A percentile compares a stretch with the other conserved stretches of the same genome.
Conservation (phyloP, 64 coral and sea anemone species). For the Montipora foliosa region DNA sequence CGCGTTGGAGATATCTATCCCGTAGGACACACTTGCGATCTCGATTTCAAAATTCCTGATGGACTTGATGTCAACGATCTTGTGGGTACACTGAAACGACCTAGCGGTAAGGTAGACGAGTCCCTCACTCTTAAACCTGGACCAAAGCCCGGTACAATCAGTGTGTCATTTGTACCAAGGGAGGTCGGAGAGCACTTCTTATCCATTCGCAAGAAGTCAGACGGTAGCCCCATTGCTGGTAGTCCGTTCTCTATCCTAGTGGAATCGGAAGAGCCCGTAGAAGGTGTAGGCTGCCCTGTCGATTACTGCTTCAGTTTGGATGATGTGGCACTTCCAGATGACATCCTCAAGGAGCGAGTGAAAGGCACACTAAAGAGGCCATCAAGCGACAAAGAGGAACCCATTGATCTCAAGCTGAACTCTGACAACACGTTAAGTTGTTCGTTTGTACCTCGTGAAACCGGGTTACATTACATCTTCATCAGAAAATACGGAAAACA, state of each 20-base stretch:
- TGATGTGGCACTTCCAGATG: slow-evolving; percentile 85
- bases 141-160: slow-evolving; percentile 78
- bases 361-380: slow-evolving; percentile 96
- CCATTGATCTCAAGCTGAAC: slow-evolving; percentile 88
- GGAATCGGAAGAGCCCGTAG: slow-evolving; percentile 92
- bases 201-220: slow-evolving; percentile 78
- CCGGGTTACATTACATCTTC: slow-evolving; percentile 89
- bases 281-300: slow-evolving; percentile 91
- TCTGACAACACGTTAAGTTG: slow-evolving; percentile 92
- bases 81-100: slow-evolving; percentile 84
- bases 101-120: slow-evolving; percentile 86
- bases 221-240: slow-evolving; percentile 76
- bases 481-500: slow-evolving; percentile 92
- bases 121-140: slow-evolving; percentile 77
- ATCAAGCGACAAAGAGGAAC: slow-evolving; percentile 94
- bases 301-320: slow-evolving; percentile 94
- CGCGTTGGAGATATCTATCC: slow-evolving; percentile 92
- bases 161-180: slow-evolving; percentile 88
- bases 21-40: slow-evolving; percentile 90
- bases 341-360: slow-evolving; percentile 80
- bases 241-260: slow-evolving; percentile 99
- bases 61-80: slow-evolving; percentile 74
- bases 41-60: slow-evolving; percentile 83
- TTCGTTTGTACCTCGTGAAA: slow-evolving; percentile 94
- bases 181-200: slow-evolving; percentile 94